A percentile compares a stretch with the other conserved stretches of the same genome.
Conservation (phyloP, 2,797 vertebrate species). For the Pseudotriccus pelzelni region DNA sequence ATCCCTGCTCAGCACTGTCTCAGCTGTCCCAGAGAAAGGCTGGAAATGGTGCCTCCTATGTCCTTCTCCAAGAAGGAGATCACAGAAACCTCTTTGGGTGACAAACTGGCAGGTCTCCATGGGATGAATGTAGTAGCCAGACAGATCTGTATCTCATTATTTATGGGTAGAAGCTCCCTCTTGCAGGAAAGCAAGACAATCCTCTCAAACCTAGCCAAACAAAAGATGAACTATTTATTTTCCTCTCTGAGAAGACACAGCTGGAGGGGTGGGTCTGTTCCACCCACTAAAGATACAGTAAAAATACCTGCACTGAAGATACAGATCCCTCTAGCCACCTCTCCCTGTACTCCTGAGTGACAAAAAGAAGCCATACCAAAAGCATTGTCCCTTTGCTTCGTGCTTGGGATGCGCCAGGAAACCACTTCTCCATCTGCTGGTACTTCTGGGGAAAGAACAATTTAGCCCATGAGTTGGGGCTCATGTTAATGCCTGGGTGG, state of each 20-base stretch:
- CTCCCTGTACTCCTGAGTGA: not conserved
- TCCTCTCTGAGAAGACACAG: not conserved
- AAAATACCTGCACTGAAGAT: not conserved
- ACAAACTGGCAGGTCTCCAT: not conserved
- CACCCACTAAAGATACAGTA: not conserved
- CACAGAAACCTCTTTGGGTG: not conserved
- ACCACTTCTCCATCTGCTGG: not conserved
- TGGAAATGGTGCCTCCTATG: not conserved
- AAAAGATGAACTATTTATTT: not conserved
- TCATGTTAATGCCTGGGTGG: rapidly evolving
- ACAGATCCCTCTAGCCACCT: not conserved
- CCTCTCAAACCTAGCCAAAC: not conserved
- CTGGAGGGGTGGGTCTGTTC: not conserved
- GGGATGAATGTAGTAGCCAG: not conserved
- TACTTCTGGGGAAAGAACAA: not conserved
- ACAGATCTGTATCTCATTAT: not conserved
- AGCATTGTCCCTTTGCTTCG: not conserved
- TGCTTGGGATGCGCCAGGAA: not conserved
- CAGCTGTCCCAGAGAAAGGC: not conserved
- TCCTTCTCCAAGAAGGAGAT: not conserved
- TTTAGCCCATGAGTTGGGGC: not conserved
- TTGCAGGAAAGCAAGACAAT: not conserved
- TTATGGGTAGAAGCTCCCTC: not conserved
- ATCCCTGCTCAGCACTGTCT: not conserved
- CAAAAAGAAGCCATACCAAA: not conserved